Percentiles rank a stretch among this genome's conserved stretches.
Conservation (phyloP, 2,113 vertebrate species). For the Forbesichthys papilliferus region DNA sequence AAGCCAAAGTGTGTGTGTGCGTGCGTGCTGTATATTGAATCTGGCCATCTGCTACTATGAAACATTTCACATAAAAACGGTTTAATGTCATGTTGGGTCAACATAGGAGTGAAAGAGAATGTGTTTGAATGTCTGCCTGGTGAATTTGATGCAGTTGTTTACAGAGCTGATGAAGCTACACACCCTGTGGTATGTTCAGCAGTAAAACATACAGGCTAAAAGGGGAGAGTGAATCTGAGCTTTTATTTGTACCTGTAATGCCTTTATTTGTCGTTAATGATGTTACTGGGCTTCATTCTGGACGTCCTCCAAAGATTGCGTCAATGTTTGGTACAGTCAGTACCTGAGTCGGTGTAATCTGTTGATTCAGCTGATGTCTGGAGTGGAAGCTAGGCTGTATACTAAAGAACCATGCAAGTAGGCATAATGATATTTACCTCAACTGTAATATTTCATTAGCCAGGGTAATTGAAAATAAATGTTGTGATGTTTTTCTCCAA, state of each 20-base stretch:
- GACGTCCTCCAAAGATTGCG: constrained; percentile 28
- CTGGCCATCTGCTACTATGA: no score
- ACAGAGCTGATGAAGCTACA: neutral
- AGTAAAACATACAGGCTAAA: no score
- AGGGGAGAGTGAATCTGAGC: no score
- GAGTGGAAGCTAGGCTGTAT: constrained; percentile 27
- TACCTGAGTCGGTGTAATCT: constrained; percentile 44
- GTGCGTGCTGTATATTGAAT: neutral
- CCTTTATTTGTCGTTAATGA: neutral
- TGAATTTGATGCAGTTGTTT: neutral
- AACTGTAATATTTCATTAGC: constrained; percentile 58
- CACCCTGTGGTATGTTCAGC: neutral
- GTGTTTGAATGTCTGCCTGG: neutral
- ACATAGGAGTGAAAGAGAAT: neutral
- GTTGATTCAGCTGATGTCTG: constrained; percentile 60
- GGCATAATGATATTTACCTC: constrained; percentile 44
- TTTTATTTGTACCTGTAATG: no score
- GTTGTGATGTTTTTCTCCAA: constrained; percentile 18
- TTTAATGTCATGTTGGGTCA: neutral
- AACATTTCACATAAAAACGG: neutral
- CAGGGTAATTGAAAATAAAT: constrained; percentile 54
- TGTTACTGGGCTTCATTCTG: constrained; percentile 18
- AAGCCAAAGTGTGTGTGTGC: neutral
- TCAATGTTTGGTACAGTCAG: constrained; percentile 19
- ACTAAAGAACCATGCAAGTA: constrained; percentile 42